These are phyloP conservation scores for Spheniscus mendiculus DNA, from an alignment of 2,113 vertebrate species.

Conservation along the genomic window DNA sequence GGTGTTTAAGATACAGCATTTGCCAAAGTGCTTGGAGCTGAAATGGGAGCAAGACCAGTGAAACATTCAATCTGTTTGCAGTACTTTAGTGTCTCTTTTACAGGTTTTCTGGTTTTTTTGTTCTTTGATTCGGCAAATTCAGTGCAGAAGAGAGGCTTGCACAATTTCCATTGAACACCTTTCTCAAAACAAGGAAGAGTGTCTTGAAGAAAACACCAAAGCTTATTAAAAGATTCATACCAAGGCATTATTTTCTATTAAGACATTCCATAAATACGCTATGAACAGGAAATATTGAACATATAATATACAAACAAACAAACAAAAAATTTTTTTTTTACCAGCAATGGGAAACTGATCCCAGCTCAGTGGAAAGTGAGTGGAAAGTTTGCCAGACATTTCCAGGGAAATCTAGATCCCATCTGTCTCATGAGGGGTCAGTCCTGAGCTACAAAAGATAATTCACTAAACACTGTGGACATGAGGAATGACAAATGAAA, in stretches of 20 bases:
- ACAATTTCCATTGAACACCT: not conserved
- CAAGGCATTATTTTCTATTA: not conserved
- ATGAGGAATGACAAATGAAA: not conserved
- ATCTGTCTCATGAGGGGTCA: not conserved
- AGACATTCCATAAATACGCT: not conserved
- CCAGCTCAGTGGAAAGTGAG: not conserved
- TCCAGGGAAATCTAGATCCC: not conserved
- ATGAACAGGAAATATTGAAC: not conserved
- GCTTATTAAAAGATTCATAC: not conserved
- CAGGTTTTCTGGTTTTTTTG: not conserved
- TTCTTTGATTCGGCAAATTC: not conserved
- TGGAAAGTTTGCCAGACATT: not conserved
- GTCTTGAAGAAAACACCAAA: not conserved
- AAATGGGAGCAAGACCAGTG: not conserved
- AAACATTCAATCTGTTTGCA: not conserved
- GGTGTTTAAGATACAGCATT: not conserved
- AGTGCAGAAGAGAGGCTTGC: not conserved
- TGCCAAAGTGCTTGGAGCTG: not conserved
- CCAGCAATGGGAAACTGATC: not conserved
- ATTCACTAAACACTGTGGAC: not conserved
- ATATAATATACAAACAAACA: not conserved
- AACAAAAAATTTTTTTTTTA: too few species aligned
- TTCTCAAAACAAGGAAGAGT: not conserved
- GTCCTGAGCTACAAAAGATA: not conserved
- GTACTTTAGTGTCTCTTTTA: not conserved